Base-by-base conservation (phyloP, 2,797 vertebrate species). In the Hafferia zeledoni region DNA sequence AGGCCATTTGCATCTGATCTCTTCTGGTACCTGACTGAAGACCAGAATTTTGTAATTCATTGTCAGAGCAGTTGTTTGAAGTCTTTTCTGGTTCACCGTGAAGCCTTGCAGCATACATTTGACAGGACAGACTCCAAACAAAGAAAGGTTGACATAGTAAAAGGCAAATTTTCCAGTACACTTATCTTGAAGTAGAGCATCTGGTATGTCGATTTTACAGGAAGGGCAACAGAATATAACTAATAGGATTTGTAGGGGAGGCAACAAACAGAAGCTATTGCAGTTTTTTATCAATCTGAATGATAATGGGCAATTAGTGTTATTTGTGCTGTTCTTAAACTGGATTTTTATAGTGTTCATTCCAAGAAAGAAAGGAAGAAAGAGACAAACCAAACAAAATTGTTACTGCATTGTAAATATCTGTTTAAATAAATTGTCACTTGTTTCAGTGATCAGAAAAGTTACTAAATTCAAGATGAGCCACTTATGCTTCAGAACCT, bases 131-230 rank as follows among this genome's bases (percentile, higher is more conserved):
- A 77, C 44, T 92, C 68, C 63, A 90, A 93, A 86, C 89, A 94
- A 96, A 91, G 83, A 71, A 87, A 95, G 92, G 60, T 81, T 92
- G 75, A 95, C 63, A 52, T 7, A 61, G 46, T 68, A 82, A 81
- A 77, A 96, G 41, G 64, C 84, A 90, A 60, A 69, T 65, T 90
- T 95, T 65, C 59, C 67, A 89, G 59, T 89, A 83, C 50, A 23
- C n/a, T 89, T 89, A 75, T 3, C 90, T 96, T 94, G 71, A 97
- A 95, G 89, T 63, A 95, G 39, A 91, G 76, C 82, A 95, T 90
- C 72, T 93, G 27, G 41, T 95, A 13, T 16, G 23, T 83, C 0
- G 13, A 56, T 89, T 87, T 79, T 37, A 49, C 15, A 96, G 95
- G 77, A 82, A 83, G 74, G 46, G 14, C 60, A 68, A 71, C 57